Conservation (phyloP, 1,140 invertebrate genomes). For the Dreissena polymorpha region DNA sequence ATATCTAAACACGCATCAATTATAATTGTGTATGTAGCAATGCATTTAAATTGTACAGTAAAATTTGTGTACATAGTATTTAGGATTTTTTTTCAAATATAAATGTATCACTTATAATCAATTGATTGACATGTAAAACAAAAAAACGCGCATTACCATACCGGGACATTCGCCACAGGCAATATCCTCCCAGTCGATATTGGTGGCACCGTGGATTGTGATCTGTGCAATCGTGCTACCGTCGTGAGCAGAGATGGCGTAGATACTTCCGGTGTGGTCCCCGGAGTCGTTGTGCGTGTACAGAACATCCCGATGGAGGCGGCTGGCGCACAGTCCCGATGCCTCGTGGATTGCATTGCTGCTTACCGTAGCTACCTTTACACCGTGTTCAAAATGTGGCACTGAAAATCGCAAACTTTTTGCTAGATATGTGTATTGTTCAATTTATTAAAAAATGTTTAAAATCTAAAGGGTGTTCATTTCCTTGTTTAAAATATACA, state of each 20-base stretch:
- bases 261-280: conserved; percentile 44
- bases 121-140: conserved; percentile 1
- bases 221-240: conserved; percentile 50
- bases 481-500: too few species aligned
- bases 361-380: conserved; percentile 43
- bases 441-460: too few species aligned
- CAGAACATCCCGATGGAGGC: conserved; percentile 60
- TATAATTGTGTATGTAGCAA: too few species aligned
- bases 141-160: too few species aligned
- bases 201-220: conserved; percentile 52
- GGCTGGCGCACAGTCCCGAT: conserved; percentile 67
- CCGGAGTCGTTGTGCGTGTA: conserved; percentile 68
- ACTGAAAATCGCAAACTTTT: conserved; percentile 26
- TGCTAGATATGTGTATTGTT: too few species aligned
- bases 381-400: conserved; percentile 46
- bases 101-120: too few species aligned
- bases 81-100: too few species aligned
- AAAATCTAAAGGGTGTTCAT: too few species aligned
- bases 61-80: too few species aligned
- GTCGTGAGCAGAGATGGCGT: conserved; percentile 51
- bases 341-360: conserved; percentile 57
- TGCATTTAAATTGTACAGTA: too few species aligned
- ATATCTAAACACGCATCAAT: too few species aligned
- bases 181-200: conserved; percentile 70
- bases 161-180: conserved; percentile 67